Conservation (phyloP, 2,797 vertebrate species). For the Siniperca undulata region DNA sequence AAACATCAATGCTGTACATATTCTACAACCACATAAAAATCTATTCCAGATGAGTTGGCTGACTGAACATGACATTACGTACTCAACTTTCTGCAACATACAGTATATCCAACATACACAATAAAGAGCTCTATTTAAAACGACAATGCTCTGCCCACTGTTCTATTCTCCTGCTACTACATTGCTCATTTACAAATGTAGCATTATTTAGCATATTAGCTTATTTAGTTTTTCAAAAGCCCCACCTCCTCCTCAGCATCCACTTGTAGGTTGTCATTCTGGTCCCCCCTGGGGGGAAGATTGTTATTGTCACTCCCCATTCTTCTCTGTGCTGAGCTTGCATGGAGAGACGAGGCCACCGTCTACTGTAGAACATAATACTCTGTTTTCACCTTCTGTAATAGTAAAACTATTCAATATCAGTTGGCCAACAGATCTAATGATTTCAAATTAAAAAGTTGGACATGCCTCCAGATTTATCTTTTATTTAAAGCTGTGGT, state of each 20-base stretch:
- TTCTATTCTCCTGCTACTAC: not conserved
- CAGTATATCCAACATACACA: not conserved
- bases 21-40: constrained; percentile 15
- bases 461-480: not conserved
- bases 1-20: not conserved
- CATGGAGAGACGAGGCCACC: not conserved
- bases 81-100: not conserved
- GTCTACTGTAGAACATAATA: not conserved
- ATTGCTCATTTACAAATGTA: not conserved
- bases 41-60: not conserved
- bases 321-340: not conserved
- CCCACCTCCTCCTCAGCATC: not conserved
- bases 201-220: not conserved
- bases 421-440: not conserved
- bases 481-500: constrained; percentile 22
- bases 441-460: constrained; percentile 10
- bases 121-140: not conserved
- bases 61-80: constrained; percentile 6
- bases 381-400: not conserved
- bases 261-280: not conserved
- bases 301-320: not conserved
- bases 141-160: not conserved
- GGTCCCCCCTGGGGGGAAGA: not conserved
- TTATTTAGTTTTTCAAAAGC: not conserved
- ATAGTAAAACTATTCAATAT: constrained; percentile 8